Evolutionary conservation across 2,797 vertebrate species (phyloP), one percentile per base, ranked within the genome.

Genomic region (Pitangus sulphuratus): DNA sequence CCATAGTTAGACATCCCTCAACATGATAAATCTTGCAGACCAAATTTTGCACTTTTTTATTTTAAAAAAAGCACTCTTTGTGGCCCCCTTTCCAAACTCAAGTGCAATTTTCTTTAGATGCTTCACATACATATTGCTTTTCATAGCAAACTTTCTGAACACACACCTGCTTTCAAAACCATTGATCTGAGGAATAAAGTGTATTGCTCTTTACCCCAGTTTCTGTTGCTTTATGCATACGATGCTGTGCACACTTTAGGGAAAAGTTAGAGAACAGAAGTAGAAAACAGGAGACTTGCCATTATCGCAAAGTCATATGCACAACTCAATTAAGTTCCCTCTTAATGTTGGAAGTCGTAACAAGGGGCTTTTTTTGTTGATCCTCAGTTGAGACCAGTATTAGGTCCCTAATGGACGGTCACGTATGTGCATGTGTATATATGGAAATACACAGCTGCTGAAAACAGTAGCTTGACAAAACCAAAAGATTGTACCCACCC

Each of bases 341-440:
- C 21, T 69, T 18, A 47, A 76, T 12, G 28, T 12, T 42, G 40
- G 50, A 88, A 79, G 25, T 3, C 3, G 0, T 11, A 58, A 47
- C 12, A 53, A 64, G 9, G 8, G 2, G 3, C 3, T 31, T 66
- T 57, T 58, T 56, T 22, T 11, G 26, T 12, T 57, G 26, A 42
- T 39, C 20, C 14, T 71, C 17, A 40, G 8, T 12, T 28, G 21
- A 45, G 47, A 61, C 6, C 25, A 19, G 9, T 51, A 45, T 16
- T 48, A 22, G 3, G 14, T 42, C 31, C 25, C 25, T 35, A 33
- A 17, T 9, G 28, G 42, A 57, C 31, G 56, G 12, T n/a, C 66
- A 65, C 4, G 25, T 37, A 20, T 3, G 8, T 8, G 24, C 16
- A 28, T 50, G 11, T 2, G 1, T 1, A 62, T 53, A 54, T 5